Base-by-base conservation (phyloP, 2,888 invertebrate genomes). In the Chalcis sispes region DNA sequence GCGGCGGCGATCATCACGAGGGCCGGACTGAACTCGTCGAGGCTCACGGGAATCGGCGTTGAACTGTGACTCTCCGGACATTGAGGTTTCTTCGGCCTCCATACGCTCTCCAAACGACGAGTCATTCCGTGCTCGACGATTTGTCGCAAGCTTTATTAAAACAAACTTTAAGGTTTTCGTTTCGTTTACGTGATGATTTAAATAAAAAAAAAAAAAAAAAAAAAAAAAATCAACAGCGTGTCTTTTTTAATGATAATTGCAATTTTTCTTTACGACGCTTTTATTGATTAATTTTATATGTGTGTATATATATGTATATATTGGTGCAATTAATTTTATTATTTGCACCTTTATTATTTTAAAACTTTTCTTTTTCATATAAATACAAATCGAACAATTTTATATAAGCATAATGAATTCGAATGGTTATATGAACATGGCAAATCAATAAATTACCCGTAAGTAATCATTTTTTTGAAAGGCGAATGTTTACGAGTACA, bases 381-480 rank as follows among this genome's bases (percentile, higher is more conserved):
- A 10, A 7, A 36, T 36, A 7, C 36, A 36, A 36, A 4, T 4
- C 4, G 36, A 36, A 36, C 36, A 36, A 36, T 36, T 7, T 36
- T 36, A 36, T 36, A 7, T 36, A 4, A 36, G 10, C 10, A 7
- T 36, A 7, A 10, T 36, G 36, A 10, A 36, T 10, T 10, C 10
- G 10, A 36, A 36, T 36, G 4, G 10, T 36, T n/a, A n/a, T n/a
- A n/a, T n/a, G n/a, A n/a, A n/a, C 3, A 32, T 5, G 8, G 8
- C 32, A 8, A 32, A 64, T 36, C 20, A 52, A 42, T 25, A 27
- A 13, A 80, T 75, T 46, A 84, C 86, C 85, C 85, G 29, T 86
- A 85, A 72, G 82, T 85, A n/a, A 85, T 75, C 84, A 85, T 83
- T 79, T 85, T 85, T 71, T 83, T 85, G 66, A 86, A 85, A 4